Base-by-base conservation (phyloP, 1,140 invertebrate genomes). In the Dendrolimus kikuchii region DNA sequence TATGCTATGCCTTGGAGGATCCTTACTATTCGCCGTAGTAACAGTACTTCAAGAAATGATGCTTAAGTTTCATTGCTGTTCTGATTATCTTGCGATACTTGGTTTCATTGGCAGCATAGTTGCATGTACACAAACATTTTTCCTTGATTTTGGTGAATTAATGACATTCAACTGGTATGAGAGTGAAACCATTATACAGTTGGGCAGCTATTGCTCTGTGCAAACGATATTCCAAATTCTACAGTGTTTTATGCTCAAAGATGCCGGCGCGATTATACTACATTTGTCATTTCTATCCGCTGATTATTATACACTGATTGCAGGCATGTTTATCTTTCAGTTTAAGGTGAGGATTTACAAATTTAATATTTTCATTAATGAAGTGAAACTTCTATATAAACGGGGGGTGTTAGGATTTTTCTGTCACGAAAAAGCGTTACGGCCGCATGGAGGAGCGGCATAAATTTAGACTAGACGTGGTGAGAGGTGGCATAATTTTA, bases 31-130 rank as follows among this genome's bases (percentile, higher is more conserved):
- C 81, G 95, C 94, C 4, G 86, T 95, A 41, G 93, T 93, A 7
- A 96, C 95, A 66, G 93, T 96, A 0, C 89, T 94, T 4, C 92
- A 96, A 88, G 95, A 97, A 81, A 91, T 94, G 74, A 91, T 94
- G 46, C 92, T 96, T 8, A 95, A 95, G 79, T 93, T 91, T 10
- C 92, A 93, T 55, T 92, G 94, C 55, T 91, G 92, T 51, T 90
- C 94, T 41, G 95, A 96, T 77, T 96, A 95, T 76, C 88, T 97
- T n/a, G 95, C 94, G 10, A 90, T 96, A 87, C 89, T 96, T 47
- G 95, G 95, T 39, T 89, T 96, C 39, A 95, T 96, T 68, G 95
- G 95, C 6, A 94, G 92, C 46, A 84, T 96, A 58, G 86, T 96
- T 9, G 92, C 93, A 68, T 93, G 92, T 40, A 85, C 93, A 40